Evolutionary conservation across 30 jellyfish, hydroid and myxozoan genomes (phyloP).

Genomic region (Cassiopea xamachana): DNA sequence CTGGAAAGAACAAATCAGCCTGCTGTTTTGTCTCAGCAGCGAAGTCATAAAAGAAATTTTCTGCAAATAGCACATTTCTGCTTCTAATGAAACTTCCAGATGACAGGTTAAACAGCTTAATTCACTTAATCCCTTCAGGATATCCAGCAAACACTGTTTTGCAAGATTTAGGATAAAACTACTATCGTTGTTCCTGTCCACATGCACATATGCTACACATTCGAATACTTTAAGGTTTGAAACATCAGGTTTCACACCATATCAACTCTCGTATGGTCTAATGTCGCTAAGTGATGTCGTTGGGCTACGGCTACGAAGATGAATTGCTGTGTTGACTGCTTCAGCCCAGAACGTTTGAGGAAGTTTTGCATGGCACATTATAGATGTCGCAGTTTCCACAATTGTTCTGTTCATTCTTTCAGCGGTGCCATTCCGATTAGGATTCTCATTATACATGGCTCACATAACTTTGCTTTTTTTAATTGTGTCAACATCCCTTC

Average conservation of each 20-base stretch:
- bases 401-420: background rate
- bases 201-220: background rate
- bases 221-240: background rate
- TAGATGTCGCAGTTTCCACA: background rate
- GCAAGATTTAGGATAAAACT: background rate
- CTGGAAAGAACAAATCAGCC: too few relatives aligned
- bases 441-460: background rate
- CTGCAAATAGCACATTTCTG: background rate
- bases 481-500: background rate
- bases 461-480: background rate
- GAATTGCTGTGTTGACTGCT: background rate
- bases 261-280: background rate
- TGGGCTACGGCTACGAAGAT: background rate
- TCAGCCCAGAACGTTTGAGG: background rate
- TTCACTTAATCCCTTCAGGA: background rate
- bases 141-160: background rate
- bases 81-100: background rate
- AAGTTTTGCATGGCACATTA: background rate
- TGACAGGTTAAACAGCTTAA: background rate
- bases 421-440: background rate
- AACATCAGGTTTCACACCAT: background rate
- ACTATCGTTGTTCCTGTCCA: background rate
- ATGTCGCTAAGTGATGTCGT: background rate
- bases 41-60: too few relatives aligned
- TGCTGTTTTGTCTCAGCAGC: too few relatives aligned